Conservation (phyloP, 2,113 vertebrate species). For the Takifugu flavidus region DNA sequence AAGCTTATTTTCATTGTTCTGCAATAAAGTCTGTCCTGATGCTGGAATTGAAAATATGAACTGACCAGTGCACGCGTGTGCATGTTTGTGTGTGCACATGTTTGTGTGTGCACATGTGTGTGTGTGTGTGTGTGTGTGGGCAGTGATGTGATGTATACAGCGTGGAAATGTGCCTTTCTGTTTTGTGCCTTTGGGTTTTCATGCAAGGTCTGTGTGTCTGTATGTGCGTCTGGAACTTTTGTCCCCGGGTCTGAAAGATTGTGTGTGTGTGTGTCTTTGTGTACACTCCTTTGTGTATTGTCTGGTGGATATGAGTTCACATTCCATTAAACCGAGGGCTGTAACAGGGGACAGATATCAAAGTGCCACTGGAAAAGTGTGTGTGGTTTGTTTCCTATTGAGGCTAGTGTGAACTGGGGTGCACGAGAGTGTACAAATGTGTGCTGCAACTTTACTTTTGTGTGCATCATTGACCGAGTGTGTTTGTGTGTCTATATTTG, state of each 20-base stretch:
- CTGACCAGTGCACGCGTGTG: constrained; percentile 19
- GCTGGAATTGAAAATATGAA: constrained; percentile 43
- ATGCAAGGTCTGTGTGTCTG: constrained; percentile 5
- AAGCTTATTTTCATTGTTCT: constrained; percentile 47
- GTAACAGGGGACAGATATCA: constrained; percentile 60
- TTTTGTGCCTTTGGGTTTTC: constrained; percentile 12
- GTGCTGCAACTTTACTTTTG: constrained; percentile 15
- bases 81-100: constrained; percentile 12
- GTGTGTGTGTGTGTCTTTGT: constrained; percentile 20
- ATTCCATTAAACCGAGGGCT: constrained; percentile 60
- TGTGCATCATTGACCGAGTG: constrained; percentile 18
- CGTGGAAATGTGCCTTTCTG: constrained; percentile 15
- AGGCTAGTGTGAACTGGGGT: constrained; percentile 9
- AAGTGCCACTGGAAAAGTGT: constrained; percentile 43
- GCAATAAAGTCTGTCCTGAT: constrained; percentile 41
- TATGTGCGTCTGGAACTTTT: constrained; percentile 36
- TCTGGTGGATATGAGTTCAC: constrained; percentile 61
- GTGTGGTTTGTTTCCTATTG: constrained; percentile 6
- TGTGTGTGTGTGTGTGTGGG: neutral
- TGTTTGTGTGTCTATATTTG: constrained; percentile 29
- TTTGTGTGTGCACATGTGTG: constrained; percentile 6
- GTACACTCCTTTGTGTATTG: constrained; percentile 31
- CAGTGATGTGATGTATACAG: constrained; percentile 24
- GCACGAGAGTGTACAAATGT: neutral
- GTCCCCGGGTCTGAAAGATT: constrained; percentile 36